phyloP scores from a whole-genome alignment of 2,113 vertebrate genomes.

The Nibea albiflora region DNA sequence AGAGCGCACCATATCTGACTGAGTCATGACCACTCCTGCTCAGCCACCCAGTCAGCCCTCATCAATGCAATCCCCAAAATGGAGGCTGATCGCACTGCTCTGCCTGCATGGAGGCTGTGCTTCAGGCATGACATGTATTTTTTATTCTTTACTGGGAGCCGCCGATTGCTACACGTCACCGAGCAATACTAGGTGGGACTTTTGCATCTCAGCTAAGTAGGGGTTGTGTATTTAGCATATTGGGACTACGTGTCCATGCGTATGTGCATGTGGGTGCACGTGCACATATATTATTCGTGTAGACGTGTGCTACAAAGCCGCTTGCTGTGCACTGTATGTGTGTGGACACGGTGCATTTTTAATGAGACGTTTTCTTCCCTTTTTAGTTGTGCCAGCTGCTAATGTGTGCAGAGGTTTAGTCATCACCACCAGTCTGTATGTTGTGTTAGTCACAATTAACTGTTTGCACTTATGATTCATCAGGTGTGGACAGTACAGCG shows the following conservation, averaged over 20 bases:
- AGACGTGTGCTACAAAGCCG: not conserved
- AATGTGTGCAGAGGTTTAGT: constrained; percentile 38
- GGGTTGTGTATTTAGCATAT: not conserved
- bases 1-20: constrained; percentile 70
- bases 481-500: constrained; percentile 19
- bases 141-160: constrained; percentile 16
- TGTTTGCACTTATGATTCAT: constrained; percentile 18
- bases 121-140: constrained; percentile 15
- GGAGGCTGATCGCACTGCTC: constrained; percentile 52
- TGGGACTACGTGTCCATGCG: not conserved
- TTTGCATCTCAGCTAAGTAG: constrained; percentile 1
- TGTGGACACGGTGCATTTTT: not conserved
- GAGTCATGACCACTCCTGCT: constrained; percentile 76
- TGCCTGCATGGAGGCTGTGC: constrained; percentile 1
- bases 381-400: constrained; percentile 29
- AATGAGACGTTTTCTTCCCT: constrained; percentile 15
- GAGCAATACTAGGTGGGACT: not conserved
- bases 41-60: constrained; percentile 63
- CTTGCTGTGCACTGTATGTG: not conserved
- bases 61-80: constrained; percentile 74
- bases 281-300: not conserved
- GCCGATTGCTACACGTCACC: constrained; percentile 10
- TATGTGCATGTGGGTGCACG: not conserved
- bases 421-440: constrained; percentile 23
- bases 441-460: constrained; percentile 22